Evolutionary conservation across 1,140 invertebrate genomes (phyloP), one percentile per base, ranked within the genome.

Genomic region (Dufourea novaeangliae): DNA sequence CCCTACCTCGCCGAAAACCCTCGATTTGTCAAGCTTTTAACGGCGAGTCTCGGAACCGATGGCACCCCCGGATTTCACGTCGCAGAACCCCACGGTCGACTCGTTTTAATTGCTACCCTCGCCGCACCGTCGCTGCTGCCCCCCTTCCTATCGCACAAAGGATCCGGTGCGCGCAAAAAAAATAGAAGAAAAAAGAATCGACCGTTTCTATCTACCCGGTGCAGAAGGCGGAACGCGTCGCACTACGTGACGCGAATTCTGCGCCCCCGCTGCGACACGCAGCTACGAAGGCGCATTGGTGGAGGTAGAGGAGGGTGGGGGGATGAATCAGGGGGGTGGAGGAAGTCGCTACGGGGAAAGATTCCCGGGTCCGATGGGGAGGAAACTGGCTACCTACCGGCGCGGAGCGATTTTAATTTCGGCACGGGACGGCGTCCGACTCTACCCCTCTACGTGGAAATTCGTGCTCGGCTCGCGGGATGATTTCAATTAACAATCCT

Each of bases 401-500:
- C 46, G 46, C n/a, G 20, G 46, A 50, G 20, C 46, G n/a, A n/a
- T n/a, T 50, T 50, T 50, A 50, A 50, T 50, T 50, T 50, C 46
- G 46, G 20, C 6, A 17, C 46, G 46, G 8, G 46, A 20, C 41
- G n/a, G n/a, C n/a, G n/a, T 20, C 41, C 14, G 41, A 46, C 8
- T 12, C 0, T 0, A 17, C 41, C 17, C 41, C 41, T 12, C 41
- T 46, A 14, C 46, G 17, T 17, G 17, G 20, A 6, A n/a, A 50
- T 5, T 50, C 46, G 7, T 17, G 46, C 8, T n/a, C 20, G 34
- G 20, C 20, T 8, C 20, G 46, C 2, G 6, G 46, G 46, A 54
- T 5, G 73, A 69, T 75, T 75, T 69, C 73, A 69, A 75, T 75
- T 75, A 75, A 75, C 68, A n/a, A n/a, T 46, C 41, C 41, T 14